phyloP scores from a whole-genome alignment of 2,797 vertebrate species.

The Synanceia verrucosa region DNA sequence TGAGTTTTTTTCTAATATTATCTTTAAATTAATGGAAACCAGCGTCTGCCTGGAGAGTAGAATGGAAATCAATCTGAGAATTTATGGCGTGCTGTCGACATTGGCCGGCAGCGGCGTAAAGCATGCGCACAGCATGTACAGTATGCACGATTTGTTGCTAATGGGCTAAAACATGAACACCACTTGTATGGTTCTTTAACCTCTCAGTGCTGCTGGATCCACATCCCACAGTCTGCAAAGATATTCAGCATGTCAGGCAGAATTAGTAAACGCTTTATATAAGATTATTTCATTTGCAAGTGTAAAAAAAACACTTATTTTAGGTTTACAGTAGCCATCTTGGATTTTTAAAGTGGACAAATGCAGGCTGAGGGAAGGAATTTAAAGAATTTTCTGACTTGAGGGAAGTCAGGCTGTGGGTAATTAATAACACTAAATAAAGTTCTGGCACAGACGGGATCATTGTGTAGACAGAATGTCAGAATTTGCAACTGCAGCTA shows the following conservation, averaged over 20 bases:
- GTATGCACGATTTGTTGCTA: slow-evolving; percentile 49
- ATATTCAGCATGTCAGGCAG: not conserved
- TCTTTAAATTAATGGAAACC: slow-evolving; percentile 33
- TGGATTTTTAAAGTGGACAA: not conserved
- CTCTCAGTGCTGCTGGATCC: slow-evolving; percentile 9
- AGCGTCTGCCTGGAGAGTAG: slow-evolving; percentile 16
- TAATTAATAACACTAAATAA: slow-evolving; percentile 4
- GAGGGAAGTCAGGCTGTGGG: not conserved
- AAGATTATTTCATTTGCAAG: not conserved
- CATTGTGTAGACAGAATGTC: not conserved
- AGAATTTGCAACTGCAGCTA: not conserved
- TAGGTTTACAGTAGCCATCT: not conserved
- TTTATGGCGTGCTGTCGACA: slow-evolving; percentile 43
- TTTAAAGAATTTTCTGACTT: not conserved
- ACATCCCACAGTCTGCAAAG: not conserved
- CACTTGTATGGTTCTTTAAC: slow-evolving; percentile 6
- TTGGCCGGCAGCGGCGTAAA: slow-evolving; percentile 31
- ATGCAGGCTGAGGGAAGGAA: not conserved
- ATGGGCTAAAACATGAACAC: slow-evolving; percentile 33
- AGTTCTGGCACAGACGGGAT: not conserved
- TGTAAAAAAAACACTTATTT: slow-evolving; percentile 9
- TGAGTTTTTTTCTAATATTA: slow-evolving; percentile 7
- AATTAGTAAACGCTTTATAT: not conserved
- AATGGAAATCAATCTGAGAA: slow-evolving; percentile 41
- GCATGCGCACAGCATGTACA: slow-evolving; percentile 28